Evolutionary conservation across 2,888 invertebrate species (phyloP).

Genomic region (Tetheella fluctuosa): DNA sequence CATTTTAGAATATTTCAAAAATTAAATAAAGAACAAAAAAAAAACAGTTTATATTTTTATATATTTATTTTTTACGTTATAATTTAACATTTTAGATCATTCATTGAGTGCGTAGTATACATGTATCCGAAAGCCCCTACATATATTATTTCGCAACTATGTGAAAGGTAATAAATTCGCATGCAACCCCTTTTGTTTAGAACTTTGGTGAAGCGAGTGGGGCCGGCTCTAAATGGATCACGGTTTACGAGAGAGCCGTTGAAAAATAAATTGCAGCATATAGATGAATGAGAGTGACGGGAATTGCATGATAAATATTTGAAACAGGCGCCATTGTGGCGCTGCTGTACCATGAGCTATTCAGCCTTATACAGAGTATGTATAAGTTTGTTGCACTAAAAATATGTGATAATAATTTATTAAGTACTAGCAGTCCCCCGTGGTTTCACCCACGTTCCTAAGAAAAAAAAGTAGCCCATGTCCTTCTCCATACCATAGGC

Average conservation of each 20-base stretch:
- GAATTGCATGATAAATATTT: slow-evolving; percentile 67
- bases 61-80: no score
- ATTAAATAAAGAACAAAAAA: no score
- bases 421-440: no score
- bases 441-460: no score
- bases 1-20: no score
- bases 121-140: not conserved
- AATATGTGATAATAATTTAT: no score
- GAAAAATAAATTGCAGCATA: slow-evolving; percentile 64
- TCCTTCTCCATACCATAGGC: no score
- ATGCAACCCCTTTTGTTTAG: slow-evolving; percentile 26
- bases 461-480: no score
- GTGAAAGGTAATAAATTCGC: slow-evolving; percentile 8
- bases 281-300: slow-evolving; percentile 61
- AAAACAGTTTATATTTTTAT: no score
- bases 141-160: not conserved
- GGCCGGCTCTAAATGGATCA: slow-evolving; percentile 39
- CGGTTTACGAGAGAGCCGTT: slow-evolving; percentile 36
- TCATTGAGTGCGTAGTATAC: not conserved
- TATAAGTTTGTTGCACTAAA: slow-evolving; percentile 27
- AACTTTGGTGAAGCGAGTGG: slow-evolving; percentile 27
- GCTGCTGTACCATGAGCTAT: slow-evolving; percentile 20
- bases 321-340: slow-evolving; percentile 46
- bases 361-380: not conserved
- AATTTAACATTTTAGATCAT: not conserved